Conservation (phyloP, 2,113 vertebrate genomes). For the Sitta europaea region DNA sequence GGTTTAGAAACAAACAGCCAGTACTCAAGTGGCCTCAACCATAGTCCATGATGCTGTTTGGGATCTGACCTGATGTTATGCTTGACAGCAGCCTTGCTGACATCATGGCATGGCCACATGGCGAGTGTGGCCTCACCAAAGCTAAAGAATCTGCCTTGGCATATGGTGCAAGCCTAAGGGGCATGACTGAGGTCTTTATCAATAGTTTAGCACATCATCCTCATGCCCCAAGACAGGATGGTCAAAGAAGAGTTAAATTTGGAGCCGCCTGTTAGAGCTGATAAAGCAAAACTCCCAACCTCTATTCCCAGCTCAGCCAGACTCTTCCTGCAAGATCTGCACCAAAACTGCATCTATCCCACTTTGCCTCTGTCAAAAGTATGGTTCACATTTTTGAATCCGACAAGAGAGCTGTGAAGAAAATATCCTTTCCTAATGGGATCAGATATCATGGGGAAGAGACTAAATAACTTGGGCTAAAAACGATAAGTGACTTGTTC, state of each 20-base stretch:
- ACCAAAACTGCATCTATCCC: not conserved
- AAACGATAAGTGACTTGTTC: not conserved
- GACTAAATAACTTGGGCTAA: not conserved
- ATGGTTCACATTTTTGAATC: not conserved
- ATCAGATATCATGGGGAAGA: not conserved
- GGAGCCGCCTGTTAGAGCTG: not conserved
- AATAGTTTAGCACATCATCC: not conserved
- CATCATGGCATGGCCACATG: accelerated
- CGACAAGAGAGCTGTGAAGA: not conserved
- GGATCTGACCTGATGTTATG: not conserved
- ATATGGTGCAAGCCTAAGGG: not conserved
- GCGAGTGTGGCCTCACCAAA: not conserved
- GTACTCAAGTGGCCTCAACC: not conserved
- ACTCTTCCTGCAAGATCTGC: not conserved
- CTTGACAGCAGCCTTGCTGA: accelerated
- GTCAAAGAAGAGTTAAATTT: not conserved
- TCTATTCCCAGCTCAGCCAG: not conserved
- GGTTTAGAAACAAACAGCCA: not conserved
- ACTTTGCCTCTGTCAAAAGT: not conserved
- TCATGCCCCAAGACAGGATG: not conserved
- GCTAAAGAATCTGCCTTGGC: not conserved
- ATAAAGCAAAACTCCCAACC: not conserved
- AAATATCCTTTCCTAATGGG: not conserved
- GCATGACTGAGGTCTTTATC: not conserved
- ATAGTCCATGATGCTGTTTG: not conserved